Evolutionary conservation across 2,797 vertebrate species (phyloP), one percentile per base, ranked within the genome.

Genomic region (Leucoraja ocellata): DNA sequence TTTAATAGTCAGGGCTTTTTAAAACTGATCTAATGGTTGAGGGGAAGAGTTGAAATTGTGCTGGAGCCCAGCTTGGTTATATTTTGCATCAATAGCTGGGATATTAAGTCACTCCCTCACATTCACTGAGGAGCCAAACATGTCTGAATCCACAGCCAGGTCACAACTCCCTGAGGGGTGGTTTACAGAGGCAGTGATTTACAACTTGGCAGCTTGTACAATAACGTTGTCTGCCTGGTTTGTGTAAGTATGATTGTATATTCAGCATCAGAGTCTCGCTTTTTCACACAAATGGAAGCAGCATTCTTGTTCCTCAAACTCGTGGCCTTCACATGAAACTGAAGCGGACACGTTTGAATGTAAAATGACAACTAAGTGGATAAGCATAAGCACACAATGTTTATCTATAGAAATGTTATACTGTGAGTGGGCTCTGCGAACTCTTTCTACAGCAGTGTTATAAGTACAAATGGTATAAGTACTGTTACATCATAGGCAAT

Each of bases 181-280:
- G 61, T n/a, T 73, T 88, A n/a, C 81, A 88, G 61, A 65, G 61
- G 84, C 58, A 88, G 46, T 65, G 28, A 32, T 86, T 88, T 88
- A 88, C 84, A 65, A 88, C n/a, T 65, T 88, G 84, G 61, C 61
- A 32, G 7, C 6, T 8, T 88, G 84, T 65, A 65, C 61, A 65
- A 0, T 88, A 32, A 21, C 32, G 84, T 65, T 88, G 28, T 65
- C 84, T 65, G 28, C 84, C 84, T 88, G 28, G 5, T 88, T 88
- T 88, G 9, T 88, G 84, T 63, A 65, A 88, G 13, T 65, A 32
- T 65, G 61, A 1, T 65, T 88, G 61, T 88, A n/a, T 65, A 88
- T 65, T 65, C 61, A 65, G 28, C 13, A 65, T 88, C 61, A 88
- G 63, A 65, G 32, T 65, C n/a, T 32, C 63, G 58, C 61, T 63